A percentile compares a stretch with the other conserved stretches of the same genome.
phyloP scores from a whole-genome alignment of 2,888 invertebrate species.

The Gortyna flavago region DNA sequence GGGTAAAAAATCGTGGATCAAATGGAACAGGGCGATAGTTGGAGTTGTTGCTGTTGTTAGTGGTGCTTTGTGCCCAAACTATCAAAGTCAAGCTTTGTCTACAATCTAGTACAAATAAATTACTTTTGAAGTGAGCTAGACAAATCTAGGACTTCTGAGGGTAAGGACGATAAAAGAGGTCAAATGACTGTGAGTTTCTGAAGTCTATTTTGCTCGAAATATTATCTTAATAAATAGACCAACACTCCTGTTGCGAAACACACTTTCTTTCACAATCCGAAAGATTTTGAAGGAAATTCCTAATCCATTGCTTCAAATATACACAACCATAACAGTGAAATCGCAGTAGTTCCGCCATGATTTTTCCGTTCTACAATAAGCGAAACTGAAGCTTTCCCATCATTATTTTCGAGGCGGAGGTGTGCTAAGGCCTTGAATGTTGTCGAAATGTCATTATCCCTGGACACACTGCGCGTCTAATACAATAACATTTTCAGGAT shows the following conservation, averaged over 20 bases:
- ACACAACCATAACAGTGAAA: too few species aligned
- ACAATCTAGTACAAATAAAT: conserved; percentile 29
- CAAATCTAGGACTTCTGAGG: conserved; percentile 15
- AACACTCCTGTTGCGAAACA: background rate
- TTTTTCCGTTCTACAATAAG: too few species aligned
- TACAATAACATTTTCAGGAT: too few species aligned
- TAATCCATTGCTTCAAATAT: background rate
- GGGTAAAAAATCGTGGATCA: too few species aligned
- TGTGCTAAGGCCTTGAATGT: too few species aligned
- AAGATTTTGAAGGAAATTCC: background rate
- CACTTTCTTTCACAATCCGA: background rate
- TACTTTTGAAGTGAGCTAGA: conserved; percentile 42
- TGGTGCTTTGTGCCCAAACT: conserved; percentile 13
- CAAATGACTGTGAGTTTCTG: conserved; percentile 30
- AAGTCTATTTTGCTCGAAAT: conserved; percentile 5
- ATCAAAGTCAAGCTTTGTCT: conserved; percentile 35
- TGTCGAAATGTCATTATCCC: too few species aligned
- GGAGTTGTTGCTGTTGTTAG: too few species aligned
- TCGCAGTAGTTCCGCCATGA: too few species aligned
- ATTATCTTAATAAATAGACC: background rate
- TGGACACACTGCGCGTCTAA: too few species aligned
- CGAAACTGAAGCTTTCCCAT: too few species aligned
- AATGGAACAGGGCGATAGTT: too few species aligned
- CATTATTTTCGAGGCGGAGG: too few species aligned
- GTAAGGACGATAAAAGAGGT: conserved; percentile 27